Percentiles rank a stretch among this genome's conserved stretches.
phyloP scores from a whole-genome alignment of 2,797 vertebrate species.

The Catostomus latipinnis region DNA sequence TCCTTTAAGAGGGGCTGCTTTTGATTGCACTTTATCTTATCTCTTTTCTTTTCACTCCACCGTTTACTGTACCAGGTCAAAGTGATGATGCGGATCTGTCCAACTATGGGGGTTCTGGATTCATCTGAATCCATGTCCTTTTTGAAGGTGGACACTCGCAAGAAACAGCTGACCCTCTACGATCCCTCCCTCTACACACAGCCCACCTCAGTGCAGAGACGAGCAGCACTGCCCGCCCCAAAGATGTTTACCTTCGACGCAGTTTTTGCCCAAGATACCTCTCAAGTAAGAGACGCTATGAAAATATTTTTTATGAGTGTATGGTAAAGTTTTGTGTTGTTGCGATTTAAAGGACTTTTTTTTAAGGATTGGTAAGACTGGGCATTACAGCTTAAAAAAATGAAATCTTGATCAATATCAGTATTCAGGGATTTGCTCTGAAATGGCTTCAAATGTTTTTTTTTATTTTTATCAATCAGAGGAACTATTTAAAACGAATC shows the following conservation, averaged over 20 bases:
- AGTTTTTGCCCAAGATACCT: constrained; percentile 94
- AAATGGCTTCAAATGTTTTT: too few species aligned
- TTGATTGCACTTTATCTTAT: not conserved
- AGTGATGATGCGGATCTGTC: constrained; percentile 96
- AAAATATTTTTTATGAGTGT: not conserved
- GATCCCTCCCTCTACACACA: constrained; percentile 85
- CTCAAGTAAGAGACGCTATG: constrained; percentile 84
- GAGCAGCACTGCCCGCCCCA: constrained; percentile 84
- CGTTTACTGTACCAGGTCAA: constrained; percentile 83
- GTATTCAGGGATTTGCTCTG: too few species aligned
- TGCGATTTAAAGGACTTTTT: not conserved
- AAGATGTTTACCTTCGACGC: constrained; percentile 98
- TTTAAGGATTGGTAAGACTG: too few species aligned
- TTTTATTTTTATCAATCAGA: too few species aligned
- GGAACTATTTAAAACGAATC: too few species aligned
- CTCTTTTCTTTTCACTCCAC: not conserved
- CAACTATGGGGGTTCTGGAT: constrained; percentile 83
- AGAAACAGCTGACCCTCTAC: constrained; percentile 95
- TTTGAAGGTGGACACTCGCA: constrained; percentile 93
- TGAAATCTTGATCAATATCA: too few species aligned
- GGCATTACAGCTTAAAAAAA: too few species aligned
- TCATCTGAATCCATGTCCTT: constrained; percentile 92
- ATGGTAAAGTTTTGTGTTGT: not conserved
- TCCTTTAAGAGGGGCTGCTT: too few species aligned
- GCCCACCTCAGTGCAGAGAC: constrained; percentile 82